Conservation (phyloP, 2,797 vertebrate genomes). For the Anableps anableps region DNA sequence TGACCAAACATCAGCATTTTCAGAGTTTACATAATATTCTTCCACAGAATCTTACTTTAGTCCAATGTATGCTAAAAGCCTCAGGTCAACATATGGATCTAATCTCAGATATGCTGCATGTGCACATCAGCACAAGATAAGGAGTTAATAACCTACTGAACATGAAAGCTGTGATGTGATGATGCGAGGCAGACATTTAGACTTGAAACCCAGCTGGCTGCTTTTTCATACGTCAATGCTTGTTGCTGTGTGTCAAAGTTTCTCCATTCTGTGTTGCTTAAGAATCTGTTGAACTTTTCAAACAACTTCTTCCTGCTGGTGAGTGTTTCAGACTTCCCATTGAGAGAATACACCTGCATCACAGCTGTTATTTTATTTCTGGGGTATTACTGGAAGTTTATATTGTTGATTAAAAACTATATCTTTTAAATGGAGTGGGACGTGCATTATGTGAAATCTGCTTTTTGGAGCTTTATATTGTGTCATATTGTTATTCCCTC, state of each 20-base stretch:
- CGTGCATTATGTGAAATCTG: too few relatives aligned
- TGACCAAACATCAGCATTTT: constrained; percentile 39
- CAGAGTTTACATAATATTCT: constrained; percentile 68
- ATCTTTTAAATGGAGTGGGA: too few relatives aligned
- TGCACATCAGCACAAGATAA: constrained; percentile 47
- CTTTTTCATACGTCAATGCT: not conserved
- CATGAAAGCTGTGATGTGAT: constrained; percentile 27
- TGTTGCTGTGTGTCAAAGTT: constrained; percentile 4
- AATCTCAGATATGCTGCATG: constrained; percentile 56
- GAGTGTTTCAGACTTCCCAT: constrained; percentile 1
- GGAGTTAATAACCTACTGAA: constrained; percentile 16
- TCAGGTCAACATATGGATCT: constrained; percentile 46
- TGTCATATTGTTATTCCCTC: too few relatives aligned
- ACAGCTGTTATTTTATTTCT: not conserved
- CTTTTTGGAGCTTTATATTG: too few relatives aligned
- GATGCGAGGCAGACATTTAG: constrained; percentile 19
- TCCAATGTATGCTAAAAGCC: constrained; percentile 35
- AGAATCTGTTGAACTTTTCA: constrained; percentile 1
- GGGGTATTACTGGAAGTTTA: not conserved
- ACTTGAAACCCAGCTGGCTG: constrained; percentile 28
- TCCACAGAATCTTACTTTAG: constrained; percentile 48
- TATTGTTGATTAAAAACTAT: not conserved
- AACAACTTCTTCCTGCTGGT: not conserved
- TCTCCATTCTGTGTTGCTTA: constrained; percentile 2
- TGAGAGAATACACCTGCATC: constrained; percentile 8